Percentiles rank a stretch among this genome's conserved stretches.
Conservation (phyloP, 2,113 vertebrate genomes). For the Oxyura jamaicensis region DNA sequence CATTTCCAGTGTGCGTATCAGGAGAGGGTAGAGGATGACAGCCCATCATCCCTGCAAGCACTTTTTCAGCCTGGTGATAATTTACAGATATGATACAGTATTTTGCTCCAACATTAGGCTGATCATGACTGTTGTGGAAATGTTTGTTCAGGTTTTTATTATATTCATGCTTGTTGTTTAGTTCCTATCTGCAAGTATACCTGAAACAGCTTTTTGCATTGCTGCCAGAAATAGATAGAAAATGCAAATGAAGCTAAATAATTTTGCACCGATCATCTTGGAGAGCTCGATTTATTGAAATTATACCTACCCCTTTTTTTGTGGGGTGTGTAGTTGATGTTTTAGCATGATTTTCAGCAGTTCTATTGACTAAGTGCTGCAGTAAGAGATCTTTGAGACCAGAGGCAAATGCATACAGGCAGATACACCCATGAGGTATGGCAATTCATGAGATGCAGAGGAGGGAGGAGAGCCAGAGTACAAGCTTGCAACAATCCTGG, state of each 20-base stretch:
- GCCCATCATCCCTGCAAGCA: background rate
- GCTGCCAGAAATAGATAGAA: background rate
- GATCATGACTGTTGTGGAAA: background rate
- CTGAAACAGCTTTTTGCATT: background rate
- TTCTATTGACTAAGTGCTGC: background rate
- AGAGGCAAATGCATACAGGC: background rate
- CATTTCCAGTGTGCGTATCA: background rate
- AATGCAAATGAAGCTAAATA: slow-evolving; percentile 15
- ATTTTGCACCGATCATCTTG: background rate
- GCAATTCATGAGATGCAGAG: background rate
- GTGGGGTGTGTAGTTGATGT: background rate
- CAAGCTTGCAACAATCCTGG: background rate
- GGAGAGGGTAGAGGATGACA: fast-evolving
- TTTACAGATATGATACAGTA: background rate
- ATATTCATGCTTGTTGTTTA: background rate
- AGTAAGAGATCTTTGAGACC: background rate
- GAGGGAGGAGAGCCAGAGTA: background rate
- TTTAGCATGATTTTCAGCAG: background rate
- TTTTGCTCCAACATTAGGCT: background rate
- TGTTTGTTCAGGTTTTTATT: background rate
- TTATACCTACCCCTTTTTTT: background rate
- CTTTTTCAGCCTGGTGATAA: background rate
- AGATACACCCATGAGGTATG: background rate
- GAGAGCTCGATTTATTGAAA: background rate
- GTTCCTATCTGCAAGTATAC: background rate